A percentile compares a stretch with the other conserved stretches of the same genome.
These are phyloP conservation scores for Pycnonotus jocosus DNA, from an alignment of 2,113 vertebrate genomes.

Conservation along the genomic window DNA sequence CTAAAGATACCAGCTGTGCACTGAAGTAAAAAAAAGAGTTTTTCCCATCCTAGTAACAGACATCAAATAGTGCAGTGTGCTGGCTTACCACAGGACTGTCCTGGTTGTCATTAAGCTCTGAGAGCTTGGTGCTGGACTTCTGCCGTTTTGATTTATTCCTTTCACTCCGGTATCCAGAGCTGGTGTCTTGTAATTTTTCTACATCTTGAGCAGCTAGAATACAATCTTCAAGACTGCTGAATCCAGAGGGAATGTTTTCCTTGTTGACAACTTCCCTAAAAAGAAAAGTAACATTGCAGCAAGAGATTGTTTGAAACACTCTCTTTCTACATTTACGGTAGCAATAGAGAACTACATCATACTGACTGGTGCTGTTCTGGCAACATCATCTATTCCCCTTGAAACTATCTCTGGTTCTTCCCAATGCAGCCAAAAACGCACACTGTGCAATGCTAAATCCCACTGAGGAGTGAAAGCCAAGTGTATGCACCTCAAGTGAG, in stretches of 20 bases:
- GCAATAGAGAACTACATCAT: background rate
- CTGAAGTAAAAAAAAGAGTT: background rate
- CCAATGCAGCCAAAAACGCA: background rate
- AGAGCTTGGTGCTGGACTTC: slow-evolving; percentile 78
- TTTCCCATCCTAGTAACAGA: background rate
- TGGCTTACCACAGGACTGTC: slow-evolving; percentile 80
- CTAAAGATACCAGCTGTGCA: background rate
- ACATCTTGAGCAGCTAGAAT: slow-evolving; percentile 67
- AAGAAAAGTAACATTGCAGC: background rate
- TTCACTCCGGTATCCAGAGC: slow-evolving; percentile 62
- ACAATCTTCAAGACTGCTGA: slow-evolving; percentile 63
- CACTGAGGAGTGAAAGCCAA: background rate
- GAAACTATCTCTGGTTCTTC: background rate
- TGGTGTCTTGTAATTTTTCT: slow-evolving; percentile 66
- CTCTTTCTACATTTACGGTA: background rate
- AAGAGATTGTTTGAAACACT: background rate
- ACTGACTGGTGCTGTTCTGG: background rate
- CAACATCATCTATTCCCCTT: background rate
- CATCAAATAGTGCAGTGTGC: background rate
- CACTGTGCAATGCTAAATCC: background rate
- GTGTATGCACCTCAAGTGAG: background rate
- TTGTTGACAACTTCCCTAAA: slow-evolving; percentile 82
- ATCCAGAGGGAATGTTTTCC: slow-evolving; percentile 85
- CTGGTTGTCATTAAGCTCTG: slow-evolving; percentile 77
- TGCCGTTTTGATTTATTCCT: slow-evolving; percentile 78